Evolutionary conservation across 1,140 invertebrate genomes (phyloP).

Genomic region (Drosophila ironensis): DNA sequence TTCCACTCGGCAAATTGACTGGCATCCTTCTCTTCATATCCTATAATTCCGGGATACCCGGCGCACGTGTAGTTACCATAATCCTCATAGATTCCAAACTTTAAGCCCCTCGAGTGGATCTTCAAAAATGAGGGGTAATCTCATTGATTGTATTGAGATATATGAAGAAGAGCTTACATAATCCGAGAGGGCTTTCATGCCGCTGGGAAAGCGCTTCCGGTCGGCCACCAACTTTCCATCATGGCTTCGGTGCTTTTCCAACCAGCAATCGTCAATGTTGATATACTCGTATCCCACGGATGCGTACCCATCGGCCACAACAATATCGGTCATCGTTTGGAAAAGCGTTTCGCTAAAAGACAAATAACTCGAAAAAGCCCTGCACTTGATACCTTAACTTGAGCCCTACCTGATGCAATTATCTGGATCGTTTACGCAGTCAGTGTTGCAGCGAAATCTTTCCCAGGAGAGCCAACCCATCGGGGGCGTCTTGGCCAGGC

Average conservation of each 20-base stretch:
- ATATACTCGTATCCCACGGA: constrained; percentile 95
- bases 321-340: constrained; percentile 94
- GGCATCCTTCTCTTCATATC: constrained; percentile 92
- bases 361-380: neutral
- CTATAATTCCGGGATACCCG: constrained; percentile 96
- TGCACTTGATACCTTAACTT: neutral
- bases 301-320: constrained; percentile 94
- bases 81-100: constrained; percentile 99
- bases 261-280: constrained; percentile 98
- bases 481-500: constrained; percentile 90
- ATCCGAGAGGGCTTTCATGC: constrained; percentile 93
- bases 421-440: constrained; percentile 95
- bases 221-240: constrained; percentile 93
- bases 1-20: constrained; percentile 97
- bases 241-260: constrained; percentile 89
- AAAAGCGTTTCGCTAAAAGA: constrained; percentile 91
- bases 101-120: constrained; percentile 96
- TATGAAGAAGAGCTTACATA: constrained; percentile 94
- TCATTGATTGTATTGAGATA: neutral
- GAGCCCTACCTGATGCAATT: constrained; percentile 92
- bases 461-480: constrained; percentile 96
- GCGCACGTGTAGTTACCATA: constrained; percentile 97
- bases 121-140: constrained; percentile 72
- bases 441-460: constrained; percentile 94
- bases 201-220: constrained; percentile 93